Percentiles rank a stretch among this genome's conserved stretches.
These are phyloP conservation scores for Amblyraja radiata DNA, from an alignment of 2,797 vertebrate species.

Conservation along the genomic window DNA sequence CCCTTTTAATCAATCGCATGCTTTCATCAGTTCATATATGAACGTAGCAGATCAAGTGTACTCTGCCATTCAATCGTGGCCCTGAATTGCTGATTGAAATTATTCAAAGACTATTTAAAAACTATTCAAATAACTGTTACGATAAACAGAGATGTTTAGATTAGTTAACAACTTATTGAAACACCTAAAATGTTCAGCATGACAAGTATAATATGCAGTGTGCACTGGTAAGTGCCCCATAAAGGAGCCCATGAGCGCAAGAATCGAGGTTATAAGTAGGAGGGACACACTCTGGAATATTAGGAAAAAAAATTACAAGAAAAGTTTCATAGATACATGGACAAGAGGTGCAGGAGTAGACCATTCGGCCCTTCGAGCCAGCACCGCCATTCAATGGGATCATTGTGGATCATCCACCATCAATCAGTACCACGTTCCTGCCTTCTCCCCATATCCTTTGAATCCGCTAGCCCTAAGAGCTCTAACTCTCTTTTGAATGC, in stretches of 20 bases:
- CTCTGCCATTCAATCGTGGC: too few species aligned
- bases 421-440: too few species aligned
- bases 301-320: not conserved
- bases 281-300: not conserved
- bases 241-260: not conserved
- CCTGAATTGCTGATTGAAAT: not conserved
- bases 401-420: too few species aligned
- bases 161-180: not conserved
- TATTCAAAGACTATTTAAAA: not conserved
- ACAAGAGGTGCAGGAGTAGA: too few species aligned
- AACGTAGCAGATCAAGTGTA: too few species aligned
- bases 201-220: not conserved
- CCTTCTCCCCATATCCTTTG: too few species aligned
- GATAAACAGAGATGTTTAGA: not conserved
- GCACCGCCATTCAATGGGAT: too few species aligned
- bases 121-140: too few species aligned
- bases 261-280: not conserved
- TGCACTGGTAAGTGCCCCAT: not conserved
- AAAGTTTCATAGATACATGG: too few species aligned
- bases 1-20: not conserved
- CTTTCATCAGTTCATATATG: not conserved
- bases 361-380: too few species aligned
- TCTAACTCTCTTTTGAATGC: too few species aligned
- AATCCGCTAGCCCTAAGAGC: too few species aligned
- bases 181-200: not conserved